phyloP scores from a whole-genome alignment of 2,113 vertebrate genomes.

The Callorhinus ursinus region DNA sequence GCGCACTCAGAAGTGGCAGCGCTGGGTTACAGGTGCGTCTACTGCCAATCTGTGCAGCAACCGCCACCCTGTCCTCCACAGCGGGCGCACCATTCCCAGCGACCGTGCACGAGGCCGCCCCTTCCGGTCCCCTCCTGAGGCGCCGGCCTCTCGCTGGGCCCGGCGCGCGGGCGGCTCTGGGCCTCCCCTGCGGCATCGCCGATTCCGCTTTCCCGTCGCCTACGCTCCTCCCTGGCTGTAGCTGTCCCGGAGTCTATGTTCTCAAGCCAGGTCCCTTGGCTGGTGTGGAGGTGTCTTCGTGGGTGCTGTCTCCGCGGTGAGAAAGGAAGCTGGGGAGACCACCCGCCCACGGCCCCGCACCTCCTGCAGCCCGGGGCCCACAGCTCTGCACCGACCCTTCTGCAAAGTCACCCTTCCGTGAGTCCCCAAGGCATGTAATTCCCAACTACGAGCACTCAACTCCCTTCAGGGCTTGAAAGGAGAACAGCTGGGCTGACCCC shows the following conservation, averaged over 20 bases:
- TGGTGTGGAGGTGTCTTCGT: too few relatives aligned
- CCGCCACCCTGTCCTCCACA: neutral
- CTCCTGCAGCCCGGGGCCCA: neutral
- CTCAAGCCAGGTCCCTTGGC: neutral
- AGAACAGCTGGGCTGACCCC: too few relatives aligned
- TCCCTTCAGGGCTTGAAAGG: neutral
- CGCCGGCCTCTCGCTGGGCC: rapidly evolving
- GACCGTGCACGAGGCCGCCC: neutral
- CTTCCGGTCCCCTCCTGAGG: neutral
- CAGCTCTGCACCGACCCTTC: neutral
- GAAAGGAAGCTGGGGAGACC: neutral
- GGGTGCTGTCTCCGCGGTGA: neutral
- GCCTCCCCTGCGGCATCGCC: neutral
- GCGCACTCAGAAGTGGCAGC: neutral
- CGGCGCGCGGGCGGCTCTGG: too few relatives aligned
- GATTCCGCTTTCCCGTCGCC: rapidly evolving
- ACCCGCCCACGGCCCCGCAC: rapidly evolving
- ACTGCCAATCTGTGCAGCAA: neutral
- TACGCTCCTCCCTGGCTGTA: neutral
- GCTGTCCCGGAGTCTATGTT: rapidly evolving
- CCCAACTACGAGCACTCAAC: neutral
- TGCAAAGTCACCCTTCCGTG: rapidly evolving
- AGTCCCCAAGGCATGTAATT: neutral
- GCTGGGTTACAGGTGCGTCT: too few relatives aligned
- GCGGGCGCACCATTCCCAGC: neutral